Percentiles rank a stretch among this genome's conserved stretches.
Conservation (phyloP, 2,113 vertebrate species). For the Gymnogyps californianus region DNA sequence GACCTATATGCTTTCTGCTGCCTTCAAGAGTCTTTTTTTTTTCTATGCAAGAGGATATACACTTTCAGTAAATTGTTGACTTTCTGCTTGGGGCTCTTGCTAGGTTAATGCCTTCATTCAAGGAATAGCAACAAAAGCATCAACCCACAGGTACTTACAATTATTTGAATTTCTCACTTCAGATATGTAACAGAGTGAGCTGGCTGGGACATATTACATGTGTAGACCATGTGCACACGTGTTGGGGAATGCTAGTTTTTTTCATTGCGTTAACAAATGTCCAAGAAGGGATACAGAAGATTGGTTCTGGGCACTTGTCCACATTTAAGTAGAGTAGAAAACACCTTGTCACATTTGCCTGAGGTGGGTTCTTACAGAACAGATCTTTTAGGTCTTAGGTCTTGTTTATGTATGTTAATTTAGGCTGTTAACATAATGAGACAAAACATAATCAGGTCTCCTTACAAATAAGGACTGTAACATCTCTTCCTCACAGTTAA, state of each 20-base stretch:
- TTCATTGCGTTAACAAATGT: neutral
- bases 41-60: neutral
- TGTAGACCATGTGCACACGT: too few relatives aligned
- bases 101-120: neutral
- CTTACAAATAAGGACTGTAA: neutral
- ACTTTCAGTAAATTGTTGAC: neutral
- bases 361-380: neutral
- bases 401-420: neutral
- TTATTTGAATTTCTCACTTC: neutral
- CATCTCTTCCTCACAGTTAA: neutral
- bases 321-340: neutral
- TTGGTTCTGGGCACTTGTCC: neutral
- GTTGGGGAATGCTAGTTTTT: neutral
- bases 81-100: neutral
- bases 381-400: neutral
- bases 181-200: neutral
- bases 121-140: neutral
- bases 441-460: neutral
- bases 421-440: neutral
- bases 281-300: neutral
- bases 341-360: neutral
- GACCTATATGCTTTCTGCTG: neutral
- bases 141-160: neutral
- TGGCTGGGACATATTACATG: neutral
- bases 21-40: neutral